A percentile compares a stretch with the other conserved stretches of the same genome.
Conservation (phyloP, 2,888 invertebrate genomes). For the Masnerella sp. region DNA sequence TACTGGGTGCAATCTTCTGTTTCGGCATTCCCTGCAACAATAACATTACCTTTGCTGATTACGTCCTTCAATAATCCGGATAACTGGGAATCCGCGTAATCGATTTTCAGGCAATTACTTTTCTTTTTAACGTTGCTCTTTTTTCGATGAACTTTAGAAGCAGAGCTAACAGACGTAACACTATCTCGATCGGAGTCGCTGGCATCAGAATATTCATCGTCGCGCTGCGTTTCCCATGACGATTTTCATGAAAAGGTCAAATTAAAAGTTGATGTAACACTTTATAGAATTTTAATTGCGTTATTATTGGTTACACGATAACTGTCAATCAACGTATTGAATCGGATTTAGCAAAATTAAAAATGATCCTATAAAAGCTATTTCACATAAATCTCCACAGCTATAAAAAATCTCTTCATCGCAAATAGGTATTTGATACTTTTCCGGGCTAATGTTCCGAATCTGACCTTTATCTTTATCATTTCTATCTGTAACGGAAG, state of each 20-base stretch:
- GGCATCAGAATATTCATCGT: conserved; percentile 58
- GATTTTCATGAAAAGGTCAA: conserved; percentile 66
- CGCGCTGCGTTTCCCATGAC: conserved; percentile 71
- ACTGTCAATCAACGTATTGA: too few relatives aligned
- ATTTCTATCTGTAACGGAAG: conserved; percentile 40
- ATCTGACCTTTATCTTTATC: conserved; percentile 45
- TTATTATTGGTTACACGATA: too few relatives aligned
- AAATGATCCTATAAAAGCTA: too few relatives aligned
- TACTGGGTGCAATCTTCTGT: conserved; percentile 8
- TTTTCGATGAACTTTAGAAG: conserved; percentile 7
- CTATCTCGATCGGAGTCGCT: conserved; percentile 65
- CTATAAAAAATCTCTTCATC: conserved; percentile 11
- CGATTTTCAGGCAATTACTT: conserved; percentile 48
- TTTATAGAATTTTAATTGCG: too few relatives aligned
- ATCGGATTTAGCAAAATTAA: too few relatives aligned
- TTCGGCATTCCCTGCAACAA: conserved; percentile 2
- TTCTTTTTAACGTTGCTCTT: conserved; percentile 46
- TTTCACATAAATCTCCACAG: too few relatives aligned
- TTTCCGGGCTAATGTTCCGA: conserved; percentile 23
- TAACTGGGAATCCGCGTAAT: conserved; percentile 71
- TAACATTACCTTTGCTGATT: conserved; percentile 64
- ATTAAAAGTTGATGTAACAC: too few relatives aligned
- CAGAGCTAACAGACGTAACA: conserved; percentile 24
- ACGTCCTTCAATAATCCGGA: conserved; percentile 73
- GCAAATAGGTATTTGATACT: conserved; percentile 42